Percentiles rank a stretch among this genome's conserved stretches.
These are phyloP conservation scores for Melipona quadrifasciata DNA, from an alignment of 1,140 invertebrate genomes.

Conservation along the genomic window DNA sequence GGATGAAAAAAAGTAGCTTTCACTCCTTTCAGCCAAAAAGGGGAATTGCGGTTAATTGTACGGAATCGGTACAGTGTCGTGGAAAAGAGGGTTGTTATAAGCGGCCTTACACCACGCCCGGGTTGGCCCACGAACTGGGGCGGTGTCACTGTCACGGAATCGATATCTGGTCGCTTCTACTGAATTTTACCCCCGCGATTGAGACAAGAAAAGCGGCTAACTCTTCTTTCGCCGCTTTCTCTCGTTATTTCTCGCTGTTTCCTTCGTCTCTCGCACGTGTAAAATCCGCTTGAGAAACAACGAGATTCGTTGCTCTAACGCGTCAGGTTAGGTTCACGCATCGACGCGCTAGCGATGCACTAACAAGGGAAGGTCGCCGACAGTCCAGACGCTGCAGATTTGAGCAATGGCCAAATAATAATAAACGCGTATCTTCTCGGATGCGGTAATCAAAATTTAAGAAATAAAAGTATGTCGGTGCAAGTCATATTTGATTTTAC, in stretches of 20 bases:
- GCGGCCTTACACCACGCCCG: slow-evolving; percentile 70
- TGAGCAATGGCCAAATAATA: too few species aligned
- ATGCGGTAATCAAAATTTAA: too few species aligned
- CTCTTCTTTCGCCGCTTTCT: background rate
- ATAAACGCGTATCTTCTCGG: too few species aligned
- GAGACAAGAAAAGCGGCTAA: slow-evolving; percentile 22
- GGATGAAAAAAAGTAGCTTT: slow-evolving; percentile 14
- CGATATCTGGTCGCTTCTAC: slow-evolving; percentile 74
- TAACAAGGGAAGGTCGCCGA: too few species aligned
- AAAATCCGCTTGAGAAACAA: background rate
- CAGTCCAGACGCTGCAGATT: too few species aligned
- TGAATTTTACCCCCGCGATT: slow-evolving; percentile 71
- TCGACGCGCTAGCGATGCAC: too few species aligned
- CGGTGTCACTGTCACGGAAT: slow-evolving; percentile 71
- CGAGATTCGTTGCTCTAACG: background rate
- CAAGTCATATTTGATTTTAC: too few species aligned
- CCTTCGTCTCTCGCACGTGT: too few species aligned
- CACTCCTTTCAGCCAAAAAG: slow-evolving; percentile 26
- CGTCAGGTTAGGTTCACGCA: too few species aligned
- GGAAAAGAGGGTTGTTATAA: slow-evolving; percentile 66
- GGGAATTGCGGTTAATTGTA: slow-evolving; percentile 64
- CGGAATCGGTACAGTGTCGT: slow-evolving; percentile 59
- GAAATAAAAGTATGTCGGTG: too few species aligned
- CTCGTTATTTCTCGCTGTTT: too few species aligned
- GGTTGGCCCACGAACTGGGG: slow-evolving; percentile 70